Evolutionary conservation across 2,888 invertebrate species (phyloP).

Genomic region (Lithophane ornitopus): DNA sequence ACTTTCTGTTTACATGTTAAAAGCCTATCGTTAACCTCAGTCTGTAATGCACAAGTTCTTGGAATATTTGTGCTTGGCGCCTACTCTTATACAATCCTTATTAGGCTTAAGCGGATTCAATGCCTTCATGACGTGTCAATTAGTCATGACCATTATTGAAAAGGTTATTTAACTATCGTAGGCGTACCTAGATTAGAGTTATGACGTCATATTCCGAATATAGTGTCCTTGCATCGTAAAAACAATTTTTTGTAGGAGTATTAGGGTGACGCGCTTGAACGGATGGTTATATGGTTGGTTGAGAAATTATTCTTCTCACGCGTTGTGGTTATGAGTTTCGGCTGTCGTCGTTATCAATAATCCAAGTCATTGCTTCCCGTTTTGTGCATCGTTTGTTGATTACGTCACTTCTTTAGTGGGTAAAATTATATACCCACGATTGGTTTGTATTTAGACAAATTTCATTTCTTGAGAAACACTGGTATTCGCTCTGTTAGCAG

Average conservation of each 20-base stretch:
- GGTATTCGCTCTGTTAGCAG: background rate
- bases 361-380: constrained; percentile 28
- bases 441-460: background rate
- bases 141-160: constrained; percentile 65
- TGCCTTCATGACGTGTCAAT: constrained; percentile 58
- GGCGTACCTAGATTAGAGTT: constrained; percentile 29
- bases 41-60: constrained; percentile 32
- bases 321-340: background rate
- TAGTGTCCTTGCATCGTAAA: constrained; percentile 37
- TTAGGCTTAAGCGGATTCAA: constrained; percentile 57
- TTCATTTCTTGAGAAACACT: background rate
- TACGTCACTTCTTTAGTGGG: background rate
- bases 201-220: constrained; percentile 51
- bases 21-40: constrained; percentile 12
- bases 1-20: constrained; percentile 3
- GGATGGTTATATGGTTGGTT: background rate
- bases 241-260: background rate
- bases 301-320: constrained; percentile 35
- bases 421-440: background rate
- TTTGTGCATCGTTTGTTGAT: background rate
- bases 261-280: background rate
- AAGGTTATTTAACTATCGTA: constrained; percentile 52
- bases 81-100: constrained; percentile 63
- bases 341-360: background rate
- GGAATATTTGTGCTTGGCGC: constrained; percentile 50